phyloP scores from a whole-genome alignment of 2,888 invertebrate genomes.

The Mechanitis messenoides region DNA sequence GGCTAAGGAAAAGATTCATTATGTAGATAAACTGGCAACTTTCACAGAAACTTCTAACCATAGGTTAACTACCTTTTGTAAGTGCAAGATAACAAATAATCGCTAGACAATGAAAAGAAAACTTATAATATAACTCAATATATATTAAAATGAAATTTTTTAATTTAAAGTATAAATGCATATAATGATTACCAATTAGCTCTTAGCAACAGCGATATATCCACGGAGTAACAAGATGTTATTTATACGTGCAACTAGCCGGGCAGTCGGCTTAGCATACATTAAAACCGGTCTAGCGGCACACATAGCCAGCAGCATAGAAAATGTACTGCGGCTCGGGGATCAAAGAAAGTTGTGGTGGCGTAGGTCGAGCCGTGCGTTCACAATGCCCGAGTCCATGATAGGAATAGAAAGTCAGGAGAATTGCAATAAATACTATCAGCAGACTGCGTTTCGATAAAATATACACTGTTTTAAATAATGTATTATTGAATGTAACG shows the following conservation, averaged over 20 bases:
- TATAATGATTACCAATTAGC: background rate
- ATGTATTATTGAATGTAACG: no score
- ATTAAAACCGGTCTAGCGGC: constrained; percentile 35
- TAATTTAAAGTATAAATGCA: background rate
- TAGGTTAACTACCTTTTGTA: constrained; percentile 14
- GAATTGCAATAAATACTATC: no score
- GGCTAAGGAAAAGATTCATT: no score
- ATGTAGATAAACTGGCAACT: constrained; percentile 8
- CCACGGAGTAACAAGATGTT: constrained; percentile 23
- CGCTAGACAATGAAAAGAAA: constrained; percentile 3
- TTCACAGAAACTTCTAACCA: constrained; percentile 19
- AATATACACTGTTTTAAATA: no score
- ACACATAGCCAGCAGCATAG: constrained; percentile 31
- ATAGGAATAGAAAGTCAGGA: constrained; percentile 27
- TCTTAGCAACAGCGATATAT: constrained; percentile 11
- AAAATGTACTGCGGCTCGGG: constrained; percentile 28
- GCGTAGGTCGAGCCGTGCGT: constrained; percentile 56
- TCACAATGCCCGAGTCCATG: constrained; percentile 31
- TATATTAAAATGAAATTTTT: background rate
- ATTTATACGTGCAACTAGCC: constrained; percentile 17
- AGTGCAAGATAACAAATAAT: constrained; percentile 6
- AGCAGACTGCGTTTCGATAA: no score
- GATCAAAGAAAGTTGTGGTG: constrained; percentile 64
- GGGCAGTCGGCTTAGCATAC: constrained; percentile 14
- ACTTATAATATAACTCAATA: background rate